Conservation (phyloP, 2,888 invertebrate species). For the Eueremaeus valkanovi region DNA sequence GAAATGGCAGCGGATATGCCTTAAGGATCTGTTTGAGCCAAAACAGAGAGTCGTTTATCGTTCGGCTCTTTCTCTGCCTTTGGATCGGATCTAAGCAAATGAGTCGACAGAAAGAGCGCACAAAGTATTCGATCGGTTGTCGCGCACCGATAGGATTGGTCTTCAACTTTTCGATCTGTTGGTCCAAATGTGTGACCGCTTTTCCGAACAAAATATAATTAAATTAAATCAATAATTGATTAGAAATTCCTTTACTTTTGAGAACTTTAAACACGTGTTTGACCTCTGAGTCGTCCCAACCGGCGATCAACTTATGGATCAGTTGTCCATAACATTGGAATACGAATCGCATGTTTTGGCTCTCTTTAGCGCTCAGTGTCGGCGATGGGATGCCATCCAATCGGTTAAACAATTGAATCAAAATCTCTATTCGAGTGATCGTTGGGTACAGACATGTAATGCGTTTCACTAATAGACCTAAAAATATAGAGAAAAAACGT, state of each 20-base stretch:
- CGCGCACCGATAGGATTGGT: constrained; percentile 1
- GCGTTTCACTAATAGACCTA: constrained; percentile 34
- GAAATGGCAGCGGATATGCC: background rate
- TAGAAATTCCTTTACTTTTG: background rate
- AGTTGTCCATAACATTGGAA: constrained; percentile 33
- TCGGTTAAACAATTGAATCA: background rate
- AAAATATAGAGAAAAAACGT: background rate
- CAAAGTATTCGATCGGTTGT: constrained; percentile 10
- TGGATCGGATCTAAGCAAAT: background rate
- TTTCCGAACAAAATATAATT: background rate
- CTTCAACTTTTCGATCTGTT: background rate
- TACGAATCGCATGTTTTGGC: constrained; percentile 15
- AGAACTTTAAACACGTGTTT: constrained; percentile 4
- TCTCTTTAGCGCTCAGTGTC: background rate
- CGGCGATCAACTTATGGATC: constrained; percentile 11
- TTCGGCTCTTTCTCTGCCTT: background rate
- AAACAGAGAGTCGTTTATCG: background rate
- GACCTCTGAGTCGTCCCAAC: constrained; percentile 37
- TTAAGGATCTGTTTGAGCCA: constrained; percentile 26
- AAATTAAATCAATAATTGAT: background rate
- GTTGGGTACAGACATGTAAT: constrained; percentile 31
- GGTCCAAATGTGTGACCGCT: constrained; percentile 1
- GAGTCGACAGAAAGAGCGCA: constrained; percentile 29
- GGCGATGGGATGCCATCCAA: constrained; percentile 18
- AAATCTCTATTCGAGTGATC: background rate